Percentiles rank a stretch among this genome's conserved stretches.
These are phyloP conservation scores for Drosophila ezoana DNA, from an alignment of 2,888 invertebrate genomes.

Conservation along the genomic window DNA sequence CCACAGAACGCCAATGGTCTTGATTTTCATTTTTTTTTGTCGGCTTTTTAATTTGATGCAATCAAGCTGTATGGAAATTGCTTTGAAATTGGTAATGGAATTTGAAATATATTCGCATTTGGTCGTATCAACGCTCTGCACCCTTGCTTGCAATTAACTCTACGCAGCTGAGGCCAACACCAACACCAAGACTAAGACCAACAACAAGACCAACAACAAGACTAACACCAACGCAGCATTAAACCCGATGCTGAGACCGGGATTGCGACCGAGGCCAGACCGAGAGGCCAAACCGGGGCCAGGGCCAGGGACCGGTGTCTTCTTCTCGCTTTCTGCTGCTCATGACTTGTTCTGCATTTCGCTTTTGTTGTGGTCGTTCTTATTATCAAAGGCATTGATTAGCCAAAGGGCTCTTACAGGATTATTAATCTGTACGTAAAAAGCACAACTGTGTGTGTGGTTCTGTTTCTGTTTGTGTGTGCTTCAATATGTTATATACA, in stretches of 20 bases:
- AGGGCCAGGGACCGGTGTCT: neutral
- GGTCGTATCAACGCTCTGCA: conserved; percentile 43
- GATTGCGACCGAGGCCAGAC: conserved; percentile 1
- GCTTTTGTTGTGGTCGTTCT: conserved; percentile 34
- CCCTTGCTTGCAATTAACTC: conserved; percentile 58
- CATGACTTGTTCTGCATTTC: conserved; percentile 13
- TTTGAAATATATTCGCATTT: conserved; percentile 65
- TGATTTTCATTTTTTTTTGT: conserved; percentile 60
- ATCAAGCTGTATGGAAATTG: conserved; percentile 79
- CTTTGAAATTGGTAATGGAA: conserved; percentile 67
- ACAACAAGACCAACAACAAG: neutral
- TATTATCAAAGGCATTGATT: conserved; percentile 62
- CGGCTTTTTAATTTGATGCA: conserved; percentile 74
- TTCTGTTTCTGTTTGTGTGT: neutral
- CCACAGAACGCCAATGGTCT: conserved; percentile 44
- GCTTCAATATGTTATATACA: neutral
- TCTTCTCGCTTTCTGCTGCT: conserved; percentile 1
- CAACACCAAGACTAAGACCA: conserved; percentile 5
- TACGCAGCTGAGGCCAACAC: conserved; percentile 44
- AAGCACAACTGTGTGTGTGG: conserved; percentile 11
- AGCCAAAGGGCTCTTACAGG: conserved; percentile 52
- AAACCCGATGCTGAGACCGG: neutral
- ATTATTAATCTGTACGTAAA: conserved; percentile 28
- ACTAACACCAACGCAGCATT: neutral
- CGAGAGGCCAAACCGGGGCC: neutral